Percentiles rank a stretch among this genome's conserved stretches.
Conservation (phyloP, 2,888 invertebrate species). For the Aleiodes testaceus region DNA sequence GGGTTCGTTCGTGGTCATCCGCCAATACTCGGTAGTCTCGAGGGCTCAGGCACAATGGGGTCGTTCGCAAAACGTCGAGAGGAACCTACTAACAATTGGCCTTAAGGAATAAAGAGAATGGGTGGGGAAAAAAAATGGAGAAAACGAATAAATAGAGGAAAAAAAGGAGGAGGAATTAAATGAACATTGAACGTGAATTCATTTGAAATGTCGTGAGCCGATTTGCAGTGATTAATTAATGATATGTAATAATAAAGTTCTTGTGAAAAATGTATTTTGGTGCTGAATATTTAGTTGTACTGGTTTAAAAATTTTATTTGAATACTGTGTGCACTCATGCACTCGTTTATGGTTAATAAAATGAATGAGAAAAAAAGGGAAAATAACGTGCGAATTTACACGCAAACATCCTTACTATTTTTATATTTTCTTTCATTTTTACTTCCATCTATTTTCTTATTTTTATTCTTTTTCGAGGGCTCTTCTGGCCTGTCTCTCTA, state of each 20-base stretch:
- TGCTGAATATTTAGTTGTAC: too few relatives aligned
- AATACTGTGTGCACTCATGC: too few relatives aligned
- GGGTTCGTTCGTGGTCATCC: conserved; percentile 31
- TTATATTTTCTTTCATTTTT: too few relatives aligned
- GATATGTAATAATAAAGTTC: too few relatives aligned
- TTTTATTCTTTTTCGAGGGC: not conserved
- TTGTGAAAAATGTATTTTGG: too few relatives aligned
- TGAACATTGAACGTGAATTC: conserved; percentile 16
- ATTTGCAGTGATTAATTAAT: not conserved
- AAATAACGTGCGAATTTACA: too few relatives aligned
- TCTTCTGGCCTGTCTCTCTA: not conserved
- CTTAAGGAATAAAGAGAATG: conserved; percentile 45
- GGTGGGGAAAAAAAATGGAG: conserved; percentile 39
- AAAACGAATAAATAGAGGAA: conserved; percentile 22
- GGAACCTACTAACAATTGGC: conserved; percentile 45
- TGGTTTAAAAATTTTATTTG: too few relatives aligned
- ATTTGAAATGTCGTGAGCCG: not conserved
- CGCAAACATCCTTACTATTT: too few relatives aligned
- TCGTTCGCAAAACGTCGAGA: conserved; percentile 28
- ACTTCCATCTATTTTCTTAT: not conserved
- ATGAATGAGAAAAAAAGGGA: too few relatives aligned
- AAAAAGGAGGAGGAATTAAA: conserved; percentile 16
- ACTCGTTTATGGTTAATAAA: too few relatives aligned
- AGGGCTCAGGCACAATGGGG: conserved; percentile 15
- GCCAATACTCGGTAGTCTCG: conserved; percentile 32